These are phyloP conservation scores for Procambarus virginalis DNA, from an alignment of 1,140 invertebrate species.

Conservation along the genomic window DNA sequence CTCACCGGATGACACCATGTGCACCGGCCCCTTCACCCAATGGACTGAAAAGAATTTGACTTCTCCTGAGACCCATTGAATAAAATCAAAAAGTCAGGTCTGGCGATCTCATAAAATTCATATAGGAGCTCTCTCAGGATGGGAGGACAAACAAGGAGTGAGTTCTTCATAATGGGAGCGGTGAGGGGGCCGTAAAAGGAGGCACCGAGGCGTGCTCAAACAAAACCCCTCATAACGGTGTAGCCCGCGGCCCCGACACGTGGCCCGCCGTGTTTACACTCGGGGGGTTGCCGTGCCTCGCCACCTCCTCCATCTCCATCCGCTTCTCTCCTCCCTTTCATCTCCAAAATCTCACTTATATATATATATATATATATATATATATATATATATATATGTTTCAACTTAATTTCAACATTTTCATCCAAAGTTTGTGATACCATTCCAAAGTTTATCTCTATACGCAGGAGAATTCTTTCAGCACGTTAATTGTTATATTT, in stretches of 20 bases:
- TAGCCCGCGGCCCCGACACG: constrained; percentile 49
- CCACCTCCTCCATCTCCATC: background rate
- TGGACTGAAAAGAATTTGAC: constrained; percentile 14
- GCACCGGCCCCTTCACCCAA: background rate
- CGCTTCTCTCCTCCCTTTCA: background rate
- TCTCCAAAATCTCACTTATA: background rate
- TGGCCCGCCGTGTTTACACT: constrained; percentile 47
- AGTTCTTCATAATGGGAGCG: constrained; percentile 60
- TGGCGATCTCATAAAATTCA: constrained; percentile 62
- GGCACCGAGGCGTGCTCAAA: constrained; percentile 56
- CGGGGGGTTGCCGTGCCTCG: constrained; percentile 31
- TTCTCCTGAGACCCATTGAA: constrained; percentile 40
- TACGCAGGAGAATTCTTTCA: too few species aligned
- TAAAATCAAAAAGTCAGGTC: constrained; percentile 34
- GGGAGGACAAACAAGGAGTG: constrained; percentile 59
- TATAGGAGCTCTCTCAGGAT: constrained; percentile 54
- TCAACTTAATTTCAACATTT: too few species aligned
- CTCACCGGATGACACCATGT: constrained; percentile 1
- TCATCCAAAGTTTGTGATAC: too few species aligned
- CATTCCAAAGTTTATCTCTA: too few species aligned
- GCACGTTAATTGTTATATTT: too few species aligned
- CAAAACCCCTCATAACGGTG: constrained; percentile 60
- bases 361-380: too few species aligned
- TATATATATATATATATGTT: too few species aligned
- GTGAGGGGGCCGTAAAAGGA: constrained; percentile 47